Base-by-base conservation (phyloP, 2,113 vertebrate genomes). In the Illadopsis cleaveri region DNA sequence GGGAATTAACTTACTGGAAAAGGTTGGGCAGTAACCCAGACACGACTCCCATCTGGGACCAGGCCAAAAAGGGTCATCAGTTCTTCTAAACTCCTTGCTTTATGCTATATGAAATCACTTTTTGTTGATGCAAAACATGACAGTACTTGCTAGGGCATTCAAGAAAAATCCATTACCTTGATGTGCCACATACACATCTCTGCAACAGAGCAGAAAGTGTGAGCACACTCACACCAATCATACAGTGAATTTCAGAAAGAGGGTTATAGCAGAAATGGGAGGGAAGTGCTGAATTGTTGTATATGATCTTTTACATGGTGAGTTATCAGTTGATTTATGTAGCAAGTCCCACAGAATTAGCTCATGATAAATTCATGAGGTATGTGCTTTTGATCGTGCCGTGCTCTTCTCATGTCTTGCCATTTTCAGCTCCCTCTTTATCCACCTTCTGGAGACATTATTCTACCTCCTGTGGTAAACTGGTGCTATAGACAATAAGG, bases 311-410 rank as follows among this genome's bases (percentile, higher is more conserved):
- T 82, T 92, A 87, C 85, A 82, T 31, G 61, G 77, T 51, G 47
- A 58, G 37, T 81, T 96, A 93, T 47, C 51, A 68, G 70, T 70
- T 86, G 91, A 96, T 95, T 93, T 90, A 94, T 85, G 87, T 86
- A 91, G 76, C 42, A 82, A 57, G 72, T 89, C 72, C 84, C 87
- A 86, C 47, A 31, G 95, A 96, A 78, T 80, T 73, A 91, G 69
- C 85, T 93, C 65, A 94, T 93, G 86, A 95, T 78, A 97, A 96
- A 96, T 94, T 96, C 84, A 95, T 82, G 70, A 95, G 80, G 45
- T 12, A 66, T 31, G 47, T 57, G 80, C 64, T 94, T 97, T 92
- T 94, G 97, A 96, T 94, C 11, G 0, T 86, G 72, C 35, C 27
- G 31, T 42, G 38, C 35, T 88, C 30, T 79, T 95, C 93, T 92